Evolutionary conservation across 2,113 vertebrate species (phyloP).

Genomic region (Cacatua alba): DNA sequence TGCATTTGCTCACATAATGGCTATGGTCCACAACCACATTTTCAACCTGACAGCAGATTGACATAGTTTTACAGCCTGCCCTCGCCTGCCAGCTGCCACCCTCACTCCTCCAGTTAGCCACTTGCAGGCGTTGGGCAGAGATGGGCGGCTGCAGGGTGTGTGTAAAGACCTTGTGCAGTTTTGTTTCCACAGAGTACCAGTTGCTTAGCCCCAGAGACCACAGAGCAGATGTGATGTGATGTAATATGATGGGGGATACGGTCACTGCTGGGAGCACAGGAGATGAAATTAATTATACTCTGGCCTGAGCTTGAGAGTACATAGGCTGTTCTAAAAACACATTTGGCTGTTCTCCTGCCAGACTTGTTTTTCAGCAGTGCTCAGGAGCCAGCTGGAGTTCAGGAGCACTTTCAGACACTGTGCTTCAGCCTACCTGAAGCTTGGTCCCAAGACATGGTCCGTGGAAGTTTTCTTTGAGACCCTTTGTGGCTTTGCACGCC

Average conservation of each 20-base stretch:
- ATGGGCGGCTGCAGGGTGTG: accelerated
- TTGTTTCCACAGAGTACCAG: neutral
- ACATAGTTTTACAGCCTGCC: neutral
- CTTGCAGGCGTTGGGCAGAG: neutral
- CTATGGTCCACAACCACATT: neutral
- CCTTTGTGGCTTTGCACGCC: neutral
- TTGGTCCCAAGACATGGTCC: neutral
- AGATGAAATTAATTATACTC: neutral
- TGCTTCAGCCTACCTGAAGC: neutral
- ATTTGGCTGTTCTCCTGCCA: neutral
- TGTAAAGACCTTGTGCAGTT: accelerated
- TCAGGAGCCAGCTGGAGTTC: neutral
- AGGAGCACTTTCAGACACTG: neutral
- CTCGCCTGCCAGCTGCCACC: neutral
- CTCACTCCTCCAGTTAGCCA: accelerated
- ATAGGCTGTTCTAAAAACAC: neutral
- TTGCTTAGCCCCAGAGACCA: neutral
- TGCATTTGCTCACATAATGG: neutral
- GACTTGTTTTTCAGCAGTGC: neutral
- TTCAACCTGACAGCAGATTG: neutral
- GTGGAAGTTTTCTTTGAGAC: neutral
- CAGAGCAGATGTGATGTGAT: neutral
- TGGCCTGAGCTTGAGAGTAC: neutral
- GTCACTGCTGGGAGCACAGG: neutral
- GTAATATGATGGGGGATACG: neutral